Evolutionary conservation across 1,140 invertebrate genomes (phyloP).

Genomic region (Sesamia nonagrioides): DNA sequence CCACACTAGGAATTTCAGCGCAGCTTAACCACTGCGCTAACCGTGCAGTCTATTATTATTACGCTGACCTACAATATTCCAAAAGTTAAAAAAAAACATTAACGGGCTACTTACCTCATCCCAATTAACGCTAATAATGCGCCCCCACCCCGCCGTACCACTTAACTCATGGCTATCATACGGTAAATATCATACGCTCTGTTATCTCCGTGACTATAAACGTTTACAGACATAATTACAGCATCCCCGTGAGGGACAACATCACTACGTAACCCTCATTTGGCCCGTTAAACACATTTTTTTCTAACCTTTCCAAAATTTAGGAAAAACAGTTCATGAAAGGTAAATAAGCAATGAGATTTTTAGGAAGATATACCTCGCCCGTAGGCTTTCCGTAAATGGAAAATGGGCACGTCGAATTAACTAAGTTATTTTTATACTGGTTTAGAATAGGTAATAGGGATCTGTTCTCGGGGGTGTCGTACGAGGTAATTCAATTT

Average conservation of each 20-base stretch:
- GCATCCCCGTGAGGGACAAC: conserved; percentile 23
- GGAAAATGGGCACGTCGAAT: conserved; percentile 32
- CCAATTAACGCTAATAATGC: not conserved
- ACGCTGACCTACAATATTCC: too few species aligned
- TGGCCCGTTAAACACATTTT: conserved; percentile 39
- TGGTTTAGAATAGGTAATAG: conserved; percentile 17
- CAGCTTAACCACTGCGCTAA: too few species aligned
- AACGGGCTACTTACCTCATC: not conserved
- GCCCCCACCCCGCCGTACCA: conserved; percentile 17
- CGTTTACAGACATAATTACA: conserved; percentile 52
- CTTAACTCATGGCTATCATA: conserved; percentile 55
- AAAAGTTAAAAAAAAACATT: too few species aligned
- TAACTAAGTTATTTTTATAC: conserved; percentile 38
- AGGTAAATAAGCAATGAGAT: conserved; percentile 47
- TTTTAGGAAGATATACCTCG: conserved; percentile 26
- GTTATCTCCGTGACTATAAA: conserved; percentile 50
- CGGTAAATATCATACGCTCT: conserved; percentile 56
- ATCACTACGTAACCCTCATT: conserved; percentile 39
- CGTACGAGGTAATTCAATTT: not conserved
- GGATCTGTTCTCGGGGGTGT: conserved; percentile 21
- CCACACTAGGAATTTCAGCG: too few species aligned
- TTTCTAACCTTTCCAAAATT: conserved; percentile 8
- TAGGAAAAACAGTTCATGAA: conserved; percentile 44
- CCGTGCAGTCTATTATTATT: too few species aligned
- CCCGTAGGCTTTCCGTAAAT: conserved; percentile 26